Evolutionary conservation across 2,113 vertebrate genomes (phyloP).

Genomic region (Aix galericulata): DNA sequence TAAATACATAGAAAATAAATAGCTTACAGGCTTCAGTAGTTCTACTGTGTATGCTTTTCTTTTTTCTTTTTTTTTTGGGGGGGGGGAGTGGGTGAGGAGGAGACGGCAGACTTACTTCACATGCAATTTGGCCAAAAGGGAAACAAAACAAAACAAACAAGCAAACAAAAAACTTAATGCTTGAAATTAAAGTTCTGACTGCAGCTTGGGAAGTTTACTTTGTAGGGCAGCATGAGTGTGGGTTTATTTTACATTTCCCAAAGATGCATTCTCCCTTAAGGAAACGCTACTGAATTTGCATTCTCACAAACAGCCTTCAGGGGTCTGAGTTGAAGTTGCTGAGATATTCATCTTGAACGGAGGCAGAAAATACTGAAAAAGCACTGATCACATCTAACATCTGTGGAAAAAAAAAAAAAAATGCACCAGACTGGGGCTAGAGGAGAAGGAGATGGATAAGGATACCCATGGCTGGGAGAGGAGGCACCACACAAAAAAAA

Average conservation of each 20-base stretch:
- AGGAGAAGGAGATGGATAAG: neutral
- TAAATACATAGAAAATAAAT: slow-evolving; percentile 8
- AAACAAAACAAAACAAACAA: neutral
- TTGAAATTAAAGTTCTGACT: neutral
- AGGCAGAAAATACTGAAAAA: neutral
- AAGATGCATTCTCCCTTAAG: neutral
- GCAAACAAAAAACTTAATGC: neutral
- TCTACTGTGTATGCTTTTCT: neutral
- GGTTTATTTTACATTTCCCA: neutral
- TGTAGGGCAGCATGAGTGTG: neutral
- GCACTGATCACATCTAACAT: neutral
- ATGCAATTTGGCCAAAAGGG: neutral
- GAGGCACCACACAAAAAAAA: neutral
- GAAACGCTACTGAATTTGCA: neutral
- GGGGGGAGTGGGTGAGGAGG: too few relatives aligned
- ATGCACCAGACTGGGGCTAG: neutral
- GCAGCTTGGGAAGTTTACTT: neutral
- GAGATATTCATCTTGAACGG: neutral
- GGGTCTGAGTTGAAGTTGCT: neutral
- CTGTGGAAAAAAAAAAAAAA: neutral
- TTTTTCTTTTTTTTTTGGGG: too few relatives aligned
- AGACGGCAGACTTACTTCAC: neutral
- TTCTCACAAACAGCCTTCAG: neutral
- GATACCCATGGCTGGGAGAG: neutral
- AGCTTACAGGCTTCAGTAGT: neutral